Base-by-base conservation (phyloP, 2,888 invertebrate species). In the Seira musarum region DNA sequence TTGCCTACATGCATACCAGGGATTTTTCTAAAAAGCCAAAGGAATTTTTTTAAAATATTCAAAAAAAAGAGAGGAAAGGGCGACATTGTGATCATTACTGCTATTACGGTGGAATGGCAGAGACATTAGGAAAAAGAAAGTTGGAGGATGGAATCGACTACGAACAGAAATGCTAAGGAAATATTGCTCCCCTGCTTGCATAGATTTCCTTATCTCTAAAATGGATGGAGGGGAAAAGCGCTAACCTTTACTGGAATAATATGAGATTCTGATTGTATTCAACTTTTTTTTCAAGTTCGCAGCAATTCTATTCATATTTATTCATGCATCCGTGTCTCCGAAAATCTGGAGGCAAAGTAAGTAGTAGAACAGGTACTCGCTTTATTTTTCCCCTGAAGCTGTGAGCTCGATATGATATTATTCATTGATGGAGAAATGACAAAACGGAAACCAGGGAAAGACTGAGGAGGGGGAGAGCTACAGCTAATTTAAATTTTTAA, bases 401-500 rank as follows among this genome's bases (percentile, higher is more conserved):
- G 8, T 30, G 17, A 53, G 15, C 17, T 53, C 53, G 15, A 53
- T 15, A 53, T 17, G 17, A 53, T 53, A 53, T 53, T 53, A 53
- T 13, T 53, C 53, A 53, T 53, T 53, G 53, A 53, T 53, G 30
- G 17, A 53, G 53, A 3, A 53, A 17, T 2, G 53, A 53, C 53
- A 53, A 53, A 53, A 53, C 40, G 40, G 6, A 13, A 40, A 13
- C 40, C 13, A 40, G 6, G n/a, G n/a, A 30, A 30, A 30, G 2
- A 8, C 8, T 30, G 30, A 30, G 30, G 30, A 8, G 30, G 30
- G 8, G 30, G 8, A 30, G 8, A 30, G 30, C 8, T 30, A 15
- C 53, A 53, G 53, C 53, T 53, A 53, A 53, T 53, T 53, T 53
- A 17, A 53, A 53, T 53, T 53, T 53, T 53, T 53, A 13, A 53